phyloP scores from a whole-genome alignment of 2,113 vertebrate genomes.

The Pao palembangensis region DNA sequence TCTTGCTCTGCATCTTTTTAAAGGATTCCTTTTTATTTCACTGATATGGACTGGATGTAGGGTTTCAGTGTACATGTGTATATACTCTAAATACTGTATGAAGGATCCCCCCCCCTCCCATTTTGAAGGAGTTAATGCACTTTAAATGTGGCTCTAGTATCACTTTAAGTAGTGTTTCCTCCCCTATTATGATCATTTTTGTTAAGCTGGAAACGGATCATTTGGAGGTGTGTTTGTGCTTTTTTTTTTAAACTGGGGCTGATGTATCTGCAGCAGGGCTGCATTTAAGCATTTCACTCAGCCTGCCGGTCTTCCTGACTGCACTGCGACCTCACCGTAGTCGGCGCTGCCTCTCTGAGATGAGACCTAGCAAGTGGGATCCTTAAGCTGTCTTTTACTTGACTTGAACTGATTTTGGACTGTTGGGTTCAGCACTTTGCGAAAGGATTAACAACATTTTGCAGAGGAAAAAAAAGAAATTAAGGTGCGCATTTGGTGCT shows the following conservation, averaged over 20 bases:
- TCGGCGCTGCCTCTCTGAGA: slow-evolving; percentile 74
- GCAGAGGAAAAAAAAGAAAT: slow-evolving; percentile 10
- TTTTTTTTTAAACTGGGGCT: slow-evolving; percentile 25
- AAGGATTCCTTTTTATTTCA: slow-evolving; percentile 62
- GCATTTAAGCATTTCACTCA: slow-evolving; percentile 68
- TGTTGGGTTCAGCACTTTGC: slow-evolving; percentile 58
- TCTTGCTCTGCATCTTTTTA: slow-evolving; percentile 69
- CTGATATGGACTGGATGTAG: slow-evolving; percentile 42
- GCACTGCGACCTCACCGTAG: slow-evolving; percentile 26
- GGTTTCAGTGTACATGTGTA: slow-evolving; percentile 52
- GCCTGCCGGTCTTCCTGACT: slow-evolving; percentile 63
- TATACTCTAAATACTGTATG: slow-evolving; percentile 45
- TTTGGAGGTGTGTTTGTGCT: slow-evolving; percentile 34
- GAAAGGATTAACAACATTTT: slow-evolving; percentile 35
- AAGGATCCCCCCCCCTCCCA: slow-evolving; percentile 31
- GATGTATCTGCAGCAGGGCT: slow-evolving; percentile 79
- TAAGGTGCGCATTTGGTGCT: slow-evolving; percentile 59
- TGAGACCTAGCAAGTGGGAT: slow-evolving; percentile 83
- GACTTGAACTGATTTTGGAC: slow-evolving; percentile 65
- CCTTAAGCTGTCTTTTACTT: slow-evolving; percentile 80
- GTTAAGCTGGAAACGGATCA: slow-evolving; percentile 44
- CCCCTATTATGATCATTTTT: slow-evolving; percentile 43
- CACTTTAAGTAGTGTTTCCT: slow-evolving; percentile 24
- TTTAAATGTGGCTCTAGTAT: slow-evolving; percentile 50
- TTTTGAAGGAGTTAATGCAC: slow-evolving; percentile 67